These are phyloP conservation scores for Latrodectus hesperus DNA, from an alignment of 2,888 invertebrate genomes.

Conservation along the genomic window DNA sequence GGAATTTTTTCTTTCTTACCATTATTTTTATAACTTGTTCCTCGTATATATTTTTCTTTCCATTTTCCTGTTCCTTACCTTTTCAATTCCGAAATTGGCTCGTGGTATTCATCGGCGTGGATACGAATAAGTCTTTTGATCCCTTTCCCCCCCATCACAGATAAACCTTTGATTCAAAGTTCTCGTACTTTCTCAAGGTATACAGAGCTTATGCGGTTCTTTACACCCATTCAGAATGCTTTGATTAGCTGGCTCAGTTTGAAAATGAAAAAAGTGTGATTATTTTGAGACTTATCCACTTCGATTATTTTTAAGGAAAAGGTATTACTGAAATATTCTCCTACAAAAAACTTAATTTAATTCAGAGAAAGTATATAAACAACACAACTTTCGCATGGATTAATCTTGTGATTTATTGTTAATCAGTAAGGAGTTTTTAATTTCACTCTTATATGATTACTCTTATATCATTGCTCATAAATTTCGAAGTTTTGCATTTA, in stretches of 20 bases:
- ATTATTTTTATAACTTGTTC: background rate
- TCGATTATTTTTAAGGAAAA: no score
- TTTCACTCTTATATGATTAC: no score
- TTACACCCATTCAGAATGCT: background rate
- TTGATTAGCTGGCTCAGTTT: background rate
- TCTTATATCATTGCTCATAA: no score
- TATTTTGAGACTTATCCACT: background rate
- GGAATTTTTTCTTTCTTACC: background rate
- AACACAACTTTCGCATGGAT: no score
- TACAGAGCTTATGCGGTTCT: background rate
- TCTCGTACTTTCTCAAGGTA: background rate
- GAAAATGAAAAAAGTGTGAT: background rate
- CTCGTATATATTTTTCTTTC: background rate
- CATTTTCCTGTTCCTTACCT: background rate
- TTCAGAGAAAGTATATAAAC: no score
- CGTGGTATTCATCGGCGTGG: slow-evolving; percentile 7
- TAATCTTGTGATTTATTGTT: no score
- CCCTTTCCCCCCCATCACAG: background rate
- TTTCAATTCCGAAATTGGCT: slow-evolving; percentile 39
- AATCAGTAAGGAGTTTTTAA: no score
- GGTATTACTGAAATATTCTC: no score
- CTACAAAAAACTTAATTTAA: no score
- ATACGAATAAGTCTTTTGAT: slow-evolving; percentile 9
- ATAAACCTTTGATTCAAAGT: background rate
- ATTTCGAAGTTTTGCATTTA: no score